Base-by-base conservation (phyloP, 2,797 vertebrate genomes). In the Sebastes hopkinsi region DNA sequence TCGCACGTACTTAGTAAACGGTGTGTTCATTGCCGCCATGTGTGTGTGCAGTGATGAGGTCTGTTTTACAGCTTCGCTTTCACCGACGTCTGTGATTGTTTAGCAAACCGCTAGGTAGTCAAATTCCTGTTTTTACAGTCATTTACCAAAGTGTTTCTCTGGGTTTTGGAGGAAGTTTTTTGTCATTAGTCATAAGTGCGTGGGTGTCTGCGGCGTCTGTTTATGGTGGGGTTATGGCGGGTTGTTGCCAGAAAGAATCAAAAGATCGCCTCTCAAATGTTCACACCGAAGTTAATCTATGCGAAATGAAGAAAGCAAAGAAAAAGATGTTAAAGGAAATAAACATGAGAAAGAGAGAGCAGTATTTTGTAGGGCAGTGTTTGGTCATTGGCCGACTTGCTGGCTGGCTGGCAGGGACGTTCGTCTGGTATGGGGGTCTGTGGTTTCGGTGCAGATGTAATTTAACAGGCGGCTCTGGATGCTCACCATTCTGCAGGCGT, bases 371-470 rank as follows among this genome's bases (percentile, higher is more conserved):
- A 65, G 78, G 76, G 81, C 69, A 79, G 73, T 88, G 72, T 92
- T 92, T 92, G 90, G 83, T 91, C 16, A 58, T 85, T 95, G 93
- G 92, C 91, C 58, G 91, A 92, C 93, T 93, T 80, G 80, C 92
- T 89, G 92, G 87, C 93, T 94, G 91, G 82, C 87, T 94, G 91
- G 91, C 87, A 87, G 78, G 61, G 81, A 87, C 87, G 79, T 66
- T 75, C 34, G 87, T 93, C 90, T 91, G 93, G 92, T 93, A 87
- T 83, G 89, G 89, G 90, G 91, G 92, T 86, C 87, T 95, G 93
- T 76, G 93, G 94, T 95, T 95, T 95, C 88, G 92, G 91, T 86
- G 89, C 72, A 85, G 88, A 89, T 86, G 86, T 87, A 93, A 95
- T 95, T 96, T 93, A 91, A 87, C 92, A 84, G 85, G 82, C 88